Percentiles rank a stretch among this genome's conserved stretches.
Evolutionary conservation across 2,888 invertebrate genomes (phyloP).

Genomic region (Rhabditophanes sp.): DNA sequence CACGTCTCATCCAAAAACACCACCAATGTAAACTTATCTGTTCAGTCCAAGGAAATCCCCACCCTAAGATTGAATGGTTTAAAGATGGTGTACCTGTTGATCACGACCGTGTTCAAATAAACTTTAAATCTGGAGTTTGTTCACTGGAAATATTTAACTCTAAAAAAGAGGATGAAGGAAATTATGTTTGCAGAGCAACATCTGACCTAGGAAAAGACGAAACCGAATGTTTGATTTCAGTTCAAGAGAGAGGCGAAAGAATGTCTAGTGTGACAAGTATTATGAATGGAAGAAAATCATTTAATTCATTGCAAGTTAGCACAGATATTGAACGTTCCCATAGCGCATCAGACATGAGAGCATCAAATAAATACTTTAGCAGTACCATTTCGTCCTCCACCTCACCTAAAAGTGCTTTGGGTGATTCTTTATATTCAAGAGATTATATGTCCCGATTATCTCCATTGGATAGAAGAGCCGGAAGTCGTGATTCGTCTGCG

Average conservation of each 20-base stretch:
- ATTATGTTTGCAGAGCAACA: conserved; percentile 78
- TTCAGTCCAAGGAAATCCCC: conserved; percentile 82
- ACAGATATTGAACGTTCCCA: too few species aligned
- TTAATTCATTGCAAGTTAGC: too few species aligned
- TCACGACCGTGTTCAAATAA: conserved; percentile 56
- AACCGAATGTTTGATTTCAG: conserved; percentile 81
- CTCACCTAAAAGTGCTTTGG: too few species aligned
- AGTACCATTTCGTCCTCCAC: too few species aligned
- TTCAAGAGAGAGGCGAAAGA: conserved; percentile 59
- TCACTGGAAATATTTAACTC: conserved; percentile 90
- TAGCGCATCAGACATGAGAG: too few species aligned
- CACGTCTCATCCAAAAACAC: conserved; percentile 88
- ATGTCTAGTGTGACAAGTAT: too few species aligned
- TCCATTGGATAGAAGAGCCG: too few species aligned
- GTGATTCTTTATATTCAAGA: too few species aligned
- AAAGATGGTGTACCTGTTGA: conserved; percentile 81
- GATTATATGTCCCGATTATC: too few species aligned
- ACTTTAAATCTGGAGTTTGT: conserved; percentile 77
- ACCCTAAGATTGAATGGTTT: conserved; percentile 56
- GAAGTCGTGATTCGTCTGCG: too few species aligned
- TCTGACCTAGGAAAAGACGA: conserved; percentile 86
- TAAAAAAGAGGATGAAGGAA: conserved; percentile 81
- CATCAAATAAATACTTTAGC: too few species aligned
- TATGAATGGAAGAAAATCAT: too few species aligned
- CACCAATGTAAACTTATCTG: conserved; percentile 85